phyloP scores from a whole-genome alignment of 2,113 vertebrate genomes.

The Zosterops pallidus region DNA sequence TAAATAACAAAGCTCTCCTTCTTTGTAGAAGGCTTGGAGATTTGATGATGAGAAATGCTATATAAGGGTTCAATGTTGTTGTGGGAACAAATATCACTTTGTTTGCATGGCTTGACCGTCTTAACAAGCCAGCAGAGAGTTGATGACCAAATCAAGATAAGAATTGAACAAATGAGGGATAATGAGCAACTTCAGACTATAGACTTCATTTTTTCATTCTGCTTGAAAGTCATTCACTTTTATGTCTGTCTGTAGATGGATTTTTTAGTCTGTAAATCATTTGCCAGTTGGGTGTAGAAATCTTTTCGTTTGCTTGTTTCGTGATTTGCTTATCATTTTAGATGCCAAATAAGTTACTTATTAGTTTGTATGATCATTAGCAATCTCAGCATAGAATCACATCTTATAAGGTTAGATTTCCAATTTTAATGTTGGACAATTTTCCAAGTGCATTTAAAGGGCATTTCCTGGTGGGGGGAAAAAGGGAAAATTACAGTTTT shows the following conservation, averaged over 20 bases:
- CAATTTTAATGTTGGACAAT: neutral
- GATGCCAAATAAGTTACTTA: neutral
- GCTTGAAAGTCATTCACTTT: neutral
- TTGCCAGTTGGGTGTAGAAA: neutral
- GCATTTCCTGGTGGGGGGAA: neutral
- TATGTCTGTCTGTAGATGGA: neutral
- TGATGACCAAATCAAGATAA: conserved; percentile 17
- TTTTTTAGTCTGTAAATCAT: neutral
- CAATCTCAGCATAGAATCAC: neutral
- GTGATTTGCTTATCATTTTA: neutral
- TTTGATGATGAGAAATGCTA: neutral
- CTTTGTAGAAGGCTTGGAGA: neutral
- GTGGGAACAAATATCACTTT: conserved; percentile 35
- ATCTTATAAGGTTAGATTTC: neutral
- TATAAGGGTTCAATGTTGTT: neutral
- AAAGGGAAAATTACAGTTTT: neutral
- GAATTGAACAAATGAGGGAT: neutral
- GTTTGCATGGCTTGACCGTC: neutral
- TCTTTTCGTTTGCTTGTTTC: neutral
- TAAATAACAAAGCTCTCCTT: conserved; percentile 52
- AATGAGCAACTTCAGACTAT: neutral
- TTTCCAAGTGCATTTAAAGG: neutral
- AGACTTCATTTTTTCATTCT: neutral
- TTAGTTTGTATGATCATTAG: neutral
- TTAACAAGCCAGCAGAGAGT: neutral